Percentiles rank a stretch among this genome's conserved stretches.
These are phyloP conservation scores for Oxygymnocypris stewartii DNA, from an alignment of 2,113 vertebrate species.

Conservation along the genomic window DNA sequence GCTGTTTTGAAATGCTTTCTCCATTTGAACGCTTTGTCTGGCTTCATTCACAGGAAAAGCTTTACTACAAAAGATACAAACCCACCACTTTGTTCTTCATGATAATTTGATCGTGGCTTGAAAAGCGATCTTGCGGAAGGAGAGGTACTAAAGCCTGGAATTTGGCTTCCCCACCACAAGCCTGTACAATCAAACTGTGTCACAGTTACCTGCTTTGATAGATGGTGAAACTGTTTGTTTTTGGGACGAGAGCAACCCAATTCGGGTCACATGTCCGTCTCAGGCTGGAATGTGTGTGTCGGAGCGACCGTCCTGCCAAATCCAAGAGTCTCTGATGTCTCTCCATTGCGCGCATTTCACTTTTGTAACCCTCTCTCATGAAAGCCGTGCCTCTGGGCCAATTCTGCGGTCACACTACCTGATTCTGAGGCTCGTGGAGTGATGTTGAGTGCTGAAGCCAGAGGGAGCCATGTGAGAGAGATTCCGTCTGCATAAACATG, in stretches of 20 bases:
- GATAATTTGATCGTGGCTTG: conserved; percentile 72
- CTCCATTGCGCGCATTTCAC: conserved; percentile 68
- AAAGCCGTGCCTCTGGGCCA: conserved; percentile 73
- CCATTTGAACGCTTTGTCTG: conserved; percentile 60
- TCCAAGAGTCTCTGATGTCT: conserved; percentile 79
- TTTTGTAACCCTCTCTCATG: conserved; percentile 58
- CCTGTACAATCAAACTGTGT: conserved; percentile 60
- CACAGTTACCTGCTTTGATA: conserved; percentile 69
- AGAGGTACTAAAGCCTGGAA: conserved; percentile 63
- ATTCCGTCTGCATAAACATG: conserved; percentile 71
- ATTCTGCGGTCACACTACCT: conserved; percentile 81
- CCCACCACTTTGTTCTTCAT: conserved; percentile 71
- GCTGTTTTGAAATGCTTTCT: conserved; percentile 42
- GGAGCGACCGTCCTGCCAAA: conserved; percentile 76
- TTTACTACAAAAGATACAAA: conserved; percentile 69
- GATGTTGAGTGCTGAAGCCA: conserved; percentile 81
- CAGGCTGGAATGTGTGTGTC: conserved; percentile 76
- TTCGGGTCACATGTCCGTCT: conserved; percentile 72
- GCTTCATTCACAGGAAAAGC: conserved; percentile 67
- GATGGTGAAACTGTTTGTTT: conserved; percentile 61
- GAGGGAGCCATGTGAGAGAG: conserved; percentile 79
- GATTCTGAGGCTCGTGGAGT: conserved; percentile 75
- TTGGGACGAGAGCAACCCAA: conserved; percentile 45
- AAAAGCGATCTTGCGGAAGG: conserved; percentile 68
- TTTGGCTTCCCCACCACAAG: conserved; percentile 67